These are phyloP conservation scores for Microtus montanus DNA, from an alignment of 2,113 vertebrate genomes.

Conservation along the genomic window DNA sequence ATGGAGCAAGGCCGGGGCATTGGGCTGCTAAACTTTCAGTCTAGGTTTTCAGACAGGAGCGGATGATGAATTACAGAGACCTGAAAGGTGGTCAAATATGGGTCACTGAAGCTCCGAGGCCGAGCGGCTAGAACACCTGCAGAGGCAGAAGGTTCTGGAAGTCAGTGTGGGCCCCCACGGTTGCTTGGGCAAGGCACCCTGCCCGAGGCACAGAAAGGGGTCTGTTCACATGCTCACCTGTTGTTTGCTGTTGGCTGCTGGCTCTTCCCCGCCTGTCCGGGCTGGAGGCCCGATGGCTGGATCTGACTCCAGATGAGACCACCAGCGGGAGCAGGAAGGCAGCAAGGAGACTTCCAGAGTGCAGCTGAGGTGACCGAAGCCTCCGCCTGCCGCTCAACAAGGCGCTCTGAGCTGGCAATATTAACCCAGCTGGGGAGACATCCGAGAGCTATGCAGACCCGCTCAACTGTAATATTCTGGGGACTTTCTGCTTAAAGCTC, in stretches of 20 bases:
- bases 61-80: constrained; percentile 87
- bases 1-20: constrained; percentile 84
- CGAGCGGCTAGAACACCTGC: constrained; percentile 88
- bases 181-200: constrained; percentile 59
- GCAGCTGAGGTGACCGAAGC: constrained; percentile 54
- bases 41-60: constrained; percentile 85
- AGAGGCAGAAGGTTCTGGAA: constrained; percentile 77
- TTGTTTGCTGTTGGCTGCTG: constrained; percentile 78
- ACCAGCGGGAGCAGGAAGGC: constrained; percentile 52
- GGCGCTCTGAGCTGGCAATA: constrained; percentile 63
- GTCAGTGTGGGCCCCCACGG: constrained; percentile 54
- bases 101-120: constrained; percentile 78
- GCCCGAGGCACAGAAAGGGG: constrained; percentile 79
- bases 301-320: constrained; percentile 74
- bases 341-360: constrained; percentile 44
- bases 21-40: constrained; percentile 85
- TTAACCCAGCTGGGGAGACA: background rate
- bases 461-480: background rate
- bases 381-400: background rate
- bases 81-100: constrained; percentile 86
- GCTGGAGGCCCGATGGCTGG: constrained; percentile 46
- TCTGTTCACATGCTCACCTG: constrained; percentile 84
- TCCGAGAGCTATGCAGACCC: background rate
- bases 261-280: background rate
- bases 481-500: background rate